Base-by-base conservation (phyloP, 2,797 vertebrate species). In the Rhabdomys pumilio region DNA sequence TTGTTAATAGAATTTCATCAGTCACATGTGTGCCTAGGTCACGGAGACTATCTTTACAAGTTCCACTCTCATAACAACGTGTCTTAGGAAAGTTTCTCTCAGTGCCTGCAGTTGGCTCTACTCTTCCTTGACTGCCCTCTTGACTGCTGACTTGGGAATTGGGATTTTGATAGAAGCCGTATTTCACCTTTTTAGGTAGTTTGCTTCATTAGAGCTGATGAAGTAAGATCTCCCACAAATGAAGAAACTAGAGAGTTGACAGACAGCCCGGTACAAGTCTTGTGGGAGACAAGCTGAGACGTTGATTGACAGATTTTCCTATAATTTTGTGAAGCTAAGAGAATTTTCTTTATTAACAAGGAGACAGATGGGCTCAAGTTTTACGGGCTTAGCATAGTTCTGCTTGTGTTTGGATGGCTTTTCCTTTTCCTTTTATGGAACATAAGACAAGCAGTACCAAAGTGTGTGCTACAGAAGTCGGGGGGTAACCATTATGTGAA, bases 181-280 rank as follows among this genome's bases (percentile, higher is more conserved):
- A 95, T 93, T 67, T 96, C 83, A 96, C 94, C 76, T 96, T 96
- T 4, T 44, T 93, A 2, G 85, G 38, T 84, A 65, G 41, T 93
- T 97, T 90, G 93, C 90, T 95, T 97, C 94, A 91, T 97, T 98
- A 97, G 89, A 91, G 82, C 94, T 94, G 94, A 88, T 95, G 94
- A 95, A 97, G 76, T 81, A 85, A 93, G 80, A 91, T 79, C 65
- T 84, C 53, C 57, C 95, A 84, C 81, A 95, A 82, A 79, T 92
- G 65, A 15, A 90, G 94, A 93, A 72, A 15, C 38, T 72, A 55
- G 34, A 83, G 38, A 84, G 72, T 41, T 92, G 95, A 91, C 94
- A 95, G 94, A 65, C 86, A 96, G 61, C 85, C 50, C 88, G n/a
- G 38, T 88, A 82, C 72, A 91, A 41, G 72, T 91, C 89, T 97